Conservation (phyloP, 2,888 invertebrate genomes). For the Hydriomena furcata region DNA sequence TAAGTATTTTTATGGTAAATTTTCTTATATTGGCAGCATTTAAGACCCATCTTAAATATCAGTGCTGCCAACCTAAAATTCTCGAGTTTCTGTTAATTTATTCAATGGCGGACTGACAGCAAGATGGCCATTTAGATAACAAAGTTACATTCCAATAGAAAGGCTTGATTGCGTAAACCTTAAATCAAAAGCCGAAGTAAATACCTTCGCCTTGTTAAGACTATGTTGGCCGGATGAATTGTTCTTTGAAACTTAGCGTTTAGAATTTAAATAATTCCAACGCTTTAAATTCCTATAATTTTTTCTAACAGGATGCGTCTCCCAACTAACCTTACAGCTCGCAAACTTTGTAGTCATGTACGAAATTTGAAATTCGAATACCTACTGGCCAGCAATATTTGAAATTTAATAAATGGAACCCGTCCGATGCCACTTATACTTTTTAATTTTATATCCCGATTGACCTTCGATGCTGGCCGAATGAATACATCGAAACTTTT, state of each 20-base stretch:
- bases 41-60: not conserved
- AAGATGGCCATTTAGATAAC: constrained; percentile 26
- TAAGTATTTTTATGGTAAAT: no score
- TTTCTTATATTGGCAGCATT: no score
- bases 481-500: constrained; percentile 72
- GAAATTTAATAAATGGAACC: constrained; percentile 74
- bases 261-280: no score
- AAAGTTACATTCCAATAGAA: constrained; percentile 29
- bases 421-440: constrained; percentile 73
- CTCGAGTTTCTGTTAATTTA: constrained; percentile 26
- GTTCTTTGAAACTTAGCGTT: no score
- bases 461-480: constrained; percentile 76
- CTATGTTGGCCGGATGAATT: not conserved
- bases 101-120: constrained; percentile 22
- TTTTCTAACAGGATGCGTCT: constrained; percentile 54
- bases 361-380: constrained; percentile 78
- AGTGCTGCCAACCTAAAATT: constrained; percentile 21
- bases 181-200: constrained; percentile 21
- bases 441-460: constrained; percentile 79
- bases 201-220: not conserved
- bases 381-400: constrained; percentile 65
- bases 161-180: constrained; percentile 26
- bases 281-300: not conserved
- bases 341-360: constrained; percentile 27
- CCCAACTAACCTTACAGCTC: constrained; percentile 13